A percentile compares a stretch with the other conserved stretches of the same genome.
phyloP scores from a whole-genome alignment of 2,797 vertebrate species.

The Sebastes baramenuke region DNA sequence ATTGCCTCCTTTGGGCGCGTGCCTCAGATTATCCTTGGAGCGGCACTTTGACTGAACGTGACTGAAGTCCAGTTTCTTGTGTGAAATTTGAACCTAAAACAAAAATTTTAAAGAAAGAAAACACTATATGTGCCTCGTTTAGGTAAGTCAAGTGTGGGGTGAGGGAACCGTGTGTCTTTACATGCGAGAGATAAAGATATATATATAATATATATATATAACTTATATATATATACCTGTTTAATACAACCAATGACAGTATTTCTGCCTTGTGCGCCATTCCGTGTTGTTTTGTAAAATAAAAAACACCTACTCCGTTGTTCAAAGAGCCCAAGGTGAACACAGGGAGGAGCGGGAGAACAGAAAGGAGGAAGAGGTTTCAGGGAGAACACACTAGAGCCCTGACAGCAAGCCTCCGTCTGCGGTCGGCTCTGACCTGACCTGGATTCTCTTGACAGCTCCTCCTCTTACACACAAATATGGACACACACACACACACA shows the following conservation, averaged over 20 bases:
- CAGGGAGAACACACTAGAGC: not conserved
- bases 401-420: constrained; percentile 15
- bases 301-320: not conserved
- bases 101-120: constrained; percentile 43
- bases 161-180: constrained; percentile 7
- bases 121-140: constrained; percentile 59
- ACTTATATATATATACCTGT: not conserved
- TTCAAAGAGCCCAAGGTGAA: not conserved
- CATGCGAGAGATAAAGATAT: not conserved
- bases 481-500: not conserved
- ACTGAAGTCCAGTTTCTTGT: constrained; percentile 78
- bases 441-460: constrained; percentile 50
- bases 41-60: constrained; percentile 79
- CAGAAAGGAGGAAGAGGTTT: not conserved
- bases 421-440: constrained; percentile 21
- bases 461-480: not conserved
- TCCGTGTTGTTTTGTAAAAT: not conserved
- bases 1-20: constrained; percentile 76
- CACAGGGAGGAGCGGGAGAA: not conserved
- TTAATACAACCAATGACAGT: not conserved
- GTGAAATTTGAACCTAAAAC: constrained; percentile 75
- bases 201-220: too few species aligned
- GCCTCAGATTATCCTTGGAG: constrained; percentile 81
- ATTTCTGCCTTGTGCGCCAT: not conserved
- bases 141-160: not conserved